Base-by-base conservation (phyloP, 2,888 invertebrate genomes). In the Dasysyrphus albostriatus region DNA sequence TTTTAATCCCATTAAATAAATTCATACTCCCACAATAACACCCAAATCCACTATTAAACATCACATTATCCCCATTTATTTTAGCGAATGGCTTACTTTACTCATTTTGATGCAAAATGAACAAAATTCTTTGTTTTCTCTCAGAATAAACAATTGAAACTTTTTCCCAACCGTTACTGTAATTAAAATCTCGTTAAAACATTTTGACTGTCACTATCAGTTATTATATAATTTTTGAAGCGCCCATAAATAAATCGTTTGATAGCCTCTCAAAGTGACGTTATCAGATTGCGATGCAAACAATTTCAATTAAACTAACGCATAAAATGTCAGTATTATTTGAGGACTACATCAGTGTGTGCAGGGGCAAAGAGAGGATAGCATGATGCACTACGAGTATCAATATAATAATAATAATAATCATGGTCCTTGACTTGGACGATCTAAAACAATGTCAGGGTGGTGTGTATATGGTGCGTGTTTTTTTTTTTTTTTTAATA, bases 231-330 rank as follows among this genome's bases (percentile, higher is more conserved):
- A 2, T 65, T 65, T 51, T 54, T 3, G 12, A 1, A 2, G 37
- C 24, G 51, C 29, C 39, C 39, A 51, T 69, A 37, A 34, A 49
- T 54, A 65, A n/a, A n/a, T 32, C 54, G 51, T 37, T 54, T 54
- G 39, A 69, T 69, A 69, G 39, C 54, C 51, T 69, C 7, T 54
- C 6, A 39, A 39, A 54, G 29, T 69, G 69, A 39, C 54, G 51
- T 69, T 69, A 69, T 69, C 51, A 69, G 69, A 69, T 69, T 69
- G 69, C 39, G 29, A 54, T 54, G 39, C 7, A 34, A 49, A 54
- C 39, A n/a, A 39, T 69, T 51, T 54, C 19, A 54, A 54, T 54
- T 54, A 69, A 69, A 37, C 37, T 69, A 54, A 69, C 54, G 54
- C 69, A 69, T 29, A n/a, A 39, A 51, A 39, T 69, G n/a, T 39